Evolutionary conservation across 2,797 vertebrate genomes (phyloP).

Genomic region (Emydoidea blandingii): DNA sequence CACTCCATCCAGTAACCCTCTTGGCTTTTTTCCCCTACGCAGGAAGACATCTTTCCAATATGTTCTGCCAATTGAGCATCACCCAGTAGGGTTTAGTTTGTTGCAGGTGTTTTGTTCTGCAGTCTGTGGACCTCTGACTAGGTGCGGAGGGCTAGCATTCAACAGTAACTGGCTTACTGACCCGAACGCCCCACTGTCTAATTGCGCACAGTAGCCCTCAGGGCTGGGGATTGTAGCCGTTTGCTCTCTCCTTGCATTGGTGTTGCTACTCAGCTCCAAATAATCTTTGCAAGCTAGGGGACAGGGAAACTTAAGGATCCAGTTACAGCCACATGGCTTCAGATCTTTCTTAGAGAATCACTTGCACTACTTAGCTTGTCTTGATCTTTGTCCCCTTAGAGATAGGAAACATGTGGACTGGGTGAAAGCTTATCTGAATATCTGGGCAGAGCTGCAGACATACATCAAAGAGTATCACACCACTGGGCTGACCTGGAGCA

Average conservation of each 20-base stretch:
- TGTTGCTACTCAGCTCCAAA: background rate
- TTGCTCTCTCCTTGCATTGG: background rate
- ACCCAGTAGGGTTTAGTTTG: background rate
- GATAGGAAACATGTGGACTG: constrained; percentile 95
- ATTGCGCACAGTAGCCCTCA: rapidly evolving
- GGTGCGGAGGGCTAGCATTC: background rate
- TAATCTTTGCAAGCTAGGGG: background rate
- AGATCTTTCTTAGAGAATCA: background rate
- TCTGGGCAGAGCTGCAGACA: constrained; percentile 92
- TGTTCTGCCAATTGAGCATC: background rate
- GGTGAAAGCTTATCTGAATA: constrained; percentile 92
- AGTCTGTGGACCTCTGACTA: background rate
- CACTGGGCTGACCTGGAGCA: constrained; percentile 94
- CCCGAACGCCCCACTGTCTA: background rate
- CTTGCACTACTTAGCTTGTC: background rate
- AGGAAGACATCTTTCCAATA: rapidly evolving
- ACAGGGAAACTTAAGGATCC: background rate
- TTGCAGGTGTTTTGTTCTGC: background rate
- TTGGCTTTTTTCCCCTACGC: background rate
- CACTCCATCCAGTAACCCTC: background rate
- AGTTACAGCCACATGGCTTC: background rate
- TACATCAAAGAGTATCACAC: constrained; percentile 97
- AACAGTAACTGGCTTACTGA: background rate
- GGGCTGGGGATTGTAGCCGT: background rate
- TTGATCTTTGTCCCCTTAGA: constrained; percentile 74